Conservation (phyloP, 2,113 vertebrate genomes). For the Bufo bufo region DNA sequence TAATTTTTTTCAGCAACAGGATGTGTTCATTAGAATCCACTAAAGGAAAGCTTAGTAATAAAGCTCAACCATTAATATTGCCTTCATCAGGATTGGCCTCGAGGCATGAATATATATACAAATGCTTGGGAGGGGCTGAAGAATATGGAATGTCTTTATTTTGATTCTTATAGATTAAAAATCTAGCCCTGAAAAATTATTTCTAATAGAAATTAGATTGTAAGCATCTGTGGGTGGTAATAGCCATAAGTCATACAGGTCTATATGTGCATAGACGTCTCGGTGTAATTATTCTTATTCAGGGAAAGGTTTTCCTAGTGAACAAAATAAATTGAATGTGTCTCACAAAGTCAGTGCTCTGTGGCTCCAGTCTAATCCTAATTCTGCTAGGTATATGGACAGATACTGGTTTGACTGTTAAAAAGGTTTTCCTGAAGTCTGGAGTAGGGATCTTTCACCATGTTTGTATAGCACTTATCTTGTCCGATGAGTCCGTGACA, state of each 20-base stretch:
- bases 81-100: slow-evolving; percentile 52
- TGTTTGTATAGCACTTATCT: no score
- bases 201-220: slow-evolving; percentile 42
- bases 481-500: no score
- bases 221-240: slow-evolving; percentile 38
- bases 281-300: slow-evolving; percentile 11
- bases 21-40: slow-evolving; percentile 56
- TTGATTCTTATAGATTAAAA: slow-evolving; percentile 42
- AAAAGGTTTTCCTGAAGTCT: not conserved
- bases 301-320: not conserved
- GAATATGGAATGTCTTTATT: slow-evolving; percentile 14
- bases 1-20: slow-evolving; percentile 53
- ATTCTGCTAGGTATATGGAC: not conserved
- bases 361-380: not conserved
- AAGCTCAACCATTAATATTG: slow-evolving; percentile 55
- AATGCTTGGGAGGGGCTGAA: slow-evolving; percentile 31
- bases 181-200: slow-evolving; percentile 29
- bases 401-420: slow-evolving; percentile 22
- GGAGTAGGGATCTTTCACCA: no score
- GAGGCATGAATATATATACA: slow-evolving; percentile 45
- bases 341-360: not conserved
- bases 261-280: not conserved
- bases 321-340: slow-evolving; percentile 16
- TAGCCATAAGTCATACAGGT: slow-evolving; percentile 5
- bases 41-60: slow-evolving; percentile 56